Evolutionary conservation across 1,140 invertebrate genomes (phyloP), one percentile per base, ranked within the genome.

Genomic region (Habropoda laboriosa): DNA sequence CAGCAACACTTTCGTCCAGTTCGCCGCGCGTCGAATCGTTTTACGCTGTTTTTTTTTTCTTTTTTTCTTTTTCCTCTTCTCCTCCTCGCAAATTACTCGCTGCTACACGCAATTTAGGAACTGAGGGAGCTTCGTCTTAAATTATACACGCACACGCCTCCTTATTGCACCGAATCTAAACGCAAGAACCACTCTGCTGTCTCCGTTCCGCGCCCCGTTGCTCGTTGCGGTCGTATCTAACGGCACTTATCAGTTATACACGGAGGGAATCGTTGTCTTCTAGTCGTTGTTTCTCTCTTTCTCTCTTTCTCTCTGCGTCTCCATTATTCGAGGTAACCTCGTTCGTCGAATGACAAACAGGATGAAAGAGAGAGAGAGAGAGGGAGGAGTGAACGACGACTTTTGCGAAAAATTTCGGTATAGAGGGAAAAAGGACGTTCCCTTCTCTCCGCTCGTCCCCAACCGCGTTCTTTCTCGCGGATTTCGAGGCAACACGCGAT

Each of bases 151-250:
- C 80, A 64, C 47, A 80, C 74, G 80, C 63, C 81, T 82, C 82
- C 79, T 87, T 89, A 89, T 89, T 89, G 88, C 88, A 89, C 88
- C 88, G 87, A 88, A 89, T 85, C 74, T 72, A 80, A 84, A 84
- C 81, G 85, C 81, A 71, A 73, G 78, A 70, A 84, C 64, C 49
- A 10, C 60, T 68, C 16, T n/a, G 18, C 32, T 30, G 30, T 74
- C 47, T 30, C 18, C 57, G 49, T 77, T 66, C 68, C 70, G 66
- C 68, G 58, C 51, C 64, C 80, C 67, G 47, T 49, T 68, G 49
- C 58, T 76, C 49, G n/a, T n/a, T 68, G 79, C 82, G 82, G 71
- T 84, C 77, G 71, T 49, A 82, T 58, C 84, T 86, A 86, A 86
- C 84, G 83, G 83, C 80, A 85, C 84, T 83, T 80, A 80, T 82